phyloP scores from a whole-genome alignment of 1,140 invertebrate species.

The Oscheius sp. region DNA sequence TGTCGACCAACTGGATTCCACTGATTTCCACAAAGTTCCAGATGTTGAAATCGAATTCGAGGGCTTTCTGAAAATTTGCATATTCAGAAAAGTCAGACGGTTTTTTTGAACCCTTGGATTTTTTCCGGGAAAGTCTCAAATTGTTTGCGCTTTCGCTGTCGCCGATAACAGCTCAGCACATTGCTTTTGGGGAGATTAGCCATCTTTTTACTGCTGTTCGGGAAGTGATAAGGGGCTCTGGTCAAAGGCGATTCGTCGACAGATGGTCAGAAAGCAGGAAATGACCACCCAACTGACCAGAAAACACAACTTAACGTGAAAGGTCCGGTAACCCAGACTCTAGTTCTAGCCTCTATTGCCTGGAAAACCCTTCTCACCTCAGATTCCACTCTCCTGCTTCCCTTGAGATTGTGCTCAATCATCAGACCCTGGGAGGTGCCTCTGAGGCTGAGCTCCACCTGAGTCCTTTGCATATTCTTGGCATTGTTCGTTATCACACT shows the following conservation, averaged over 20 bases:
- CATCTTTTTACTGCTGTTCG: conserved; percentile 1
- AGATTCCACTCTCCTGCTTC: not conserved
- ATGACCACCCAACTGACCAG: too few relatives aligned
- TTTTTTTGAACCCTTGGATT: too few relatives aligned
- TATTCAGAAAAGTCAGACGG: not conserved
- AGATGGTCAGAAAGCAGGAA: not conserved
- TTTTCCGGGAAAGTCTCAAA: too few relatives aligned
- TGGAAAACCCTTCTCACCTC: not conserved
- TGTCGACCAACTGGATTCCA: too few relatives aligned
- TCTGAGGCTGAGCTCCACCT: not conserved
- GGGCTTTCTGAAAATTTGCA: not conserved
- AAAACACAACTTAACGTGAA: too few relatives aligned
- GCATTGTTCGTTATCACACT: not conserved
- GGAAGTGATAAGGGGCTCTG: not conserved
- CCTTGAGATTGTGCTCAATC: not conserved
- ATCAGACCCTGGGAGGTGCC: not conserved
- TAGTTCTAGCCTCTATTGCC: too few relatives aligned
- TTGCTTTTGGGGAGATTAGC: not conserved
- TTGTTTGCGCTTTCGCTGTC: conserved; percentile 2
- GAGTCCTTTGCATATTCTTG: not conserved
- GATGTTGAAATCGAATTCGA: not conserved
- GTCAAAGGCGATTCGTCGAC: conserved; percentile 1
- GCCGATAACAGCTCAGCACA: not conserved
- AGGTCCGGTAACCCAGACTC: not conserved
- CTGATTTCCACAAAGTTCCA: not conserved